These are phyloP conservation scores for Galago senegalensis DNA, from an alignment of 2,797 vertebrate species.

Conservation along the genomic window DNA sequence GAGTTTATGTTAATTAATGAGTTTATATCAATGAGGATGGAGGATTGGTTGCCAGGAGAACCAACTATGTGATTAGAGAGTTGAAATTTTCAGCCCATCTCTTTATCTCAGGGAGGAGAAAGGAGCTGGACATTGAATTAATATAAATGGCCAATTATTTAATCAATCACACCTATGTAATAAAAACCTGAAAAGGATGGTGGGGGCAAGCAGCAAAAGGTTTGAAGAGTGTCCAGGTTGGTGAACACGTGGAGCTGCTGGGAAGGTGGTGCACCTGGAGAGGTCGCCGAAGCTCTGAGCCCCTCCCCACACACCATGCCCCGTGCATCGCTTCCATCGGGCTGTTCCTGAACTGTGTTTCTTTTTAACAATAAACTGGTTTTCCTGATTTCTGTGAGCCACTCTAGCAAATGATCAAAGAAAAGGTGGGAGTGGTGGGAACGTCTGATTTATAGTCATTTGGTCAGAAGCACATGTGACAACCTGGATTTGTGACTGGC, in stretches of 20 bases:
- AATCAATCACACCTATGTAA: background rate
- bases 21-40: background rate
- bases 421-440: background rate
- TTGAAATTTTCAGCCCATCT: background rate
- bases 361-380: background rate
- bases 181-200: background rate
- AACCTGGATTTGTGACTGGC: background rate
- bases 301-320: too few species aligned
- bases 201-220: background rate
- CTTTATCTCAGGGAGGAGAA: background rate
- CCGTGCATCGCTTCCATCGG: background rate
- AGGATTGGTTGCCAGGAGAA: background rate
- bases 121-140: background rate
- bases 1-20: background rate
- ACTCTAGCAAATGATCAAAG: background rate
- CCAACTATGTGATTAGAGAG: background rate
- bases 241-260: background rate
- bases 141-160: background rate
- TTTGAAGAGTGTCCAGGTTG: background rate
- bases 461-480: background rate
- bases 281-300: background rate
- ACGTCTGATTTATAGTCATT: background rate
- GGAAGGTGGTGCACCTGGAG: background rate
- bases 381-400: background rate
- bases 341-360: background rate